A percentile compares a stretch with the other conserved stretches of the same genome.
phyloP scores from a whole-genome alignment of 2,113 vertebrate species.

The Siniperca knerii region DNA sequence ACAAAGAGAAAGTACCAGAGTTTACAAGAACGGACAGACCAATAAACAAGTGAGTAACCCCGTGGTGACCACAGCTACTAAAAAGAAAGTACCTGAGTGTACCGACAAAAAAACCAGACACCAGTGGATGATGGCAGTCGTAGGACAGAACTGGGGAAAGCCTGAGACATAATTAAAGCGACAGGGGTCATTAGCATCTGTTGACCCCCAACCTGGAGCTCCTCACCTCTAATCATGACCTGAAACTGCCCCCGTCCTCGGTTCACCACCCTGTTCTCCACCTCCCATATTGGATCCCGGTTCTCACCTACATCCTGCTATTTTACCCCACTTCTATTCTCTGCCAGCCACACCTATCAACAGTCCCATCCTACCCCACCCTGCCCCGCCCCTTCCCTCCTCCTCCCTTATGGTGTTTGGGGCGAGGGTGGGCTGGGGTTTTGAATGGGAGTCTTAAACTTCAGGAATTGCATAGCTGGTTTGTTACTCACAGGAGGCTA shows the following conservation, averaged over 20 bases:
- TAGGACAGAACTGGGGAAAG: background rate
- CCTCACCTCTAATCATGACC: conserved; percentile 26
- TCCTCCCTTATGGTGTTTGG: conserved; percentile 30
- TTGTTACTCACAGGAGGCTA: conserved; percentile 80
- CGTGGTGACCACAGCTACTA: background rate
- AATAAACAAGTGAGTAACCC: conserved; percentile 10
- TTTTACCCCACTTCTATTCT: conserved; percentile 30
- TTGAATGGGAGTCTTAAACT: conserved; percentile 66
- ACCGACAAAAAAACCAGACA: background rate
- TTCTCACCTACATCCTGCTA: conserved; percentile 68
- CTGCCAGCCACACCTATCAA: conserved; percentile 68
- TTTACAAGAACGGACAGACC: conserved; percentile 2
- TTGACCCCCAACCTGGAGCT: background rate
- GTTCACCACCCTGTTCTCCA: background rate
- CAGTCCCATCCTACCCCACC: conserved; percentile 21
- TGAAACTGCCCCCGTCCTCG: background rate
- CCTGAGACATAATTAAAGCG: background rate
- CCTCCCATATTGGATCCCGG: conserved; percentile 1
- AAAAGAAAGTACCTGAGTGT: conserved; percentile 46
- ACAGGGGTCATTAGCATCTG: conserved; percentile 8
- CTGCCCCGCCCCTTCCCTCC: conserved; percentile 10
- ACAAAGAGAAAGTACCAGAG: conserved; percentile 52
- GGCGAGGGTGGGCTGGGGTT: conserved; percentile 49
- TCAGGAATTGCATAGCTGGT: conserved; percentile 79
- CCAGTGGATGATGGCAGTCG: background rate